Evolutionary conservation across 2,797 vertebrate genomes (phyloP).

Genomic region (Scolopax rusticola): DNA sequence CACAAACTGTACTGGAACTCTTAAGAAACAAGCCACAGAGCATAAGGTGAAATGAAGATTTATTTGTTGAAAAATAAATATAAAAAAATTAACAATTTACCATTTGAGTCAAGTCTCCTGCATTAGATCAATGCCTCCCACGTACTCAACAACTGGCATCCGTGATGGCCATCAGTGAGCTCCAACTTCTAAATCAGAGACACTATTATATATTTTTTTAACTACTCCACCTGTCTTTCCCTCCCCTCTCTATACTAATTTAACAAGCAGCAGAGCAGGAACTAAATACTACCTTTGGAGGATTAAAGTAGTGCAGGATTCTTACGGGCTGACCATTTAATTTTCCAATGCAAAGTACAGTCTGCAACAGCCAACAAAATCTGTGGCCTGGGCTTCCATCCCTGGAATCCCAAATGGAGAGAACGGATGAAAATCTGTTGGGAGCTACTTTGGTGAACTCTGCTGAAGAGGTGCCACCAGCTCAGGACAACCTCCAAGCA

Average conservation of each 20-base stretch:
- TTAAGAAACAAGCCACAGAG: slow-evolving; percentile 49
- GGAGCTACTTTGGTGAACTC: not conserved
- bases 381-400: not conserved
- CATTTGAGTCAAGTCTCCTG: not conserved
- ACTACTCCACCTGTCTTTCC: not conserved
- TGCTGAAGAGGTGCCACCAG: not conserved
- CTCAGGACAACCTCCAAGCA: not conserved
- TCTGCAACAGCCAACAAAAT: not conserved
- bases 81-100: slow-evolving; percentile 41
- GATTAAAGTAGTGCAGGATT: not conserved
- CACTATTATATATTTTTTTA: not conserved
- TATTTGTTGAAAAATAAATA: slow-evolving; percentile 72
- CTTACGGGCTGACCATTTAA: not conserved
- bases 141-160: not conserved
- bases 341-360: not conserved
- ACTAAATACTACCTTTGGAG: not conserved
- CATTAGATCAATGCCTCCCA: not conserved
- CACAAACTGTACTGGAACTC: not conserved
- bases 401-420: not conserved
- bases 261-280: not conserved
- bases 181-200: not conserved
- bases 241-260: not conserved
- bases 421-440: not conserved
- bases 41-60: slow-evolving; percentile 49
- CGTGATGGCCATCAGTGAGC: not conserved